Evolutionary conservation across 2,888 invertebrate genomes (phyloP).

Genomic region (Dromius quadrimaculatus): DNA sequence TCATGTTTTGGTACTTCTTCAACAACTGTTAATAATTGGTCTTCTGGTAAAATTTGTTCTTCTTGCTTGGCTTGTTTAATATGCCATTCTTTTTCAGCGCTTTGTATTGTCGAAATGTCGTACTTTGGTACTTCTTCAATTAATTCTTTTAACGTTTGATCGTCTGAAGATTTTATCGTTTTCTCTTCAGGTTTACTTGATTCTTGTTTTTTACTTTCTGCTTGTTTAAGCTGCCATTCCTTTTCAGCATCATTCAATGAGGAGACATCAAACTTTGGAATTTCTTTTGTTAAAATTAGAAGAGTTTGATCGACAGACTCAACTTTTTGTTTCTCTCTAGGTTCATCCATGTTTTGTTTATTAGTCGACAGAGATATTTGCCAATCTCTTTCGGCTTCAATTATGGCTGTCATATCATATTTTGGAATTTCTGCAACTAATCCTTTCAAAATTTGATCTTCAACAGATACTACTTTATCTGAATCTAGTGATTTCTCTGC

Average conservation of each 20-base stretch:
- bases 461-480: no score
- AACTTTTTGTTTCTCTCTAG: background rate
- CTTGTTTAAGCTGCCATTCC: conserved; percentile 37
- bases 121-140: conserved; percentile 52
- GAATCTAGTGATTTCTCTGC: background rate
- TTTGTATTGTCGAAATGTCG: conserved; percentile 53
- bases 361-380: conserved; percentile 54
- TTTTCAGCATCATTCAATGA: conserved; percentile 21
- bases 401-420: conserved; percentile 38
- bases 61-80: conserved; percentile 53
- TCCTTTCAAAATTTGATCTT: background rate
- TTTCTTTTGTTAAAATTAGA: conserved; percentile 13
- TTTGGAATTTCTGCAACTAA: conserved; percentile 10
- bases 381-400: conserved; percentile 57
- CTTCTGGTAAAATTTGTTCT: background rate
- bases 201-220: background rate
- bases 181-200: conserved; percentile 14
- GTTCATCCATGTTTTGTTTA: background rate
- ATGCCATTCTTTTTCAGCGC: conserved; percentile 58
- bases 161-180: no score
- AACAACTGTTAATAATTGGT: background rate
- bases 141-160: conserved; percentile 37
- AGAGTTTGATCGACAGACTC: background rate
- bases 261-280: conserved; percentile 23
- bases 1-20: conserved; percentile 42